Evolutionary conservation across 2,888 invertebrate genomes (phyloP), one percentile per base, ranked within the genome.

Genomic region (Meta bourneti): DNA sequence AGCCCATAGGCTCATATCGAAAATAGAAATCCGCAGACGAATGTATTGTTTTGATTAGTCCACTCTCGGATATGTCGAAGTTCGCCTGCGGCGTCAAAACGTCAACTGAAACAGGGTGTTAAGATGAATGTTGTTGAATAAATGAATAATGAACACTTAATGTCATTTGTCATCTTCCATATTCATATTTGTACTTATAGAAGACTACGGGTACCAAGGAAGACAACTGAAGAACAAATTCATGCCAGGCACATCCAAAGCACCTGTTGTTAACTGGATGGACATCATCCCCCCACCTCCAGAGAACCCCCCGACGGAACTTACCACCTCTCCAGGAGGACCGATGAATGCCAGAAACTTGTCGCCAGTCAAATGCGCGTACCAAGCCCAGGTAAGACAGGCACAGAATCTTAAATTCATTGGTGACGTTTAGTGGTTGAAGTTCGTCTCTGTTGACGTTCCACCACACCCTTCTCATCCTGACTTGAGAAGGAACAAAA

Each of bases 171-270:
- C 34, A 2, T 34, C 34, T 34, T 34, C 4, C 34, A 34, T 34
- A 34, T 34, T 34, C 34, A 34, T 34, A 34, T 34, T 34, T 34
- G 34, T 34, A 34, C 34, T 19, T 71, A 7, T 34, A 84, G 80
- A 89, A 74, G 91, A 91, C 48, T 91, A 72, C 9, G 87, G 82
- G 6, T 87, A 91, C 51, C 91, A 91, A 16, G 74, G 80, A 16
- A 49, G 91, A 0, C 88, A 91, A 54, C 61, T 91, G 80, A 91
- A 91, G 75, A 89, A 84, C 75, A 91, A 91, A 48, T 89, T 91
- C 51, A 78, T 91, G 79, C 91, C 88, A 0, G 82, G 78, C 1
- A 78, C 91, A 0, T 88, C 91, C 7, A 85, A 86, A 11, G 77
- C 75, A 0, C 49, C 82, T 0, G 82, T 83, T n/a, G 84, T 88